A percentile compares a stretch with the other conserved stretches of the same genome.
These are phyloP conservation scores for Eudyptes chrysolophus DNA, from an alignment of 2,113 vertebrate genomes.

Conservation along the genomic window DNA sequence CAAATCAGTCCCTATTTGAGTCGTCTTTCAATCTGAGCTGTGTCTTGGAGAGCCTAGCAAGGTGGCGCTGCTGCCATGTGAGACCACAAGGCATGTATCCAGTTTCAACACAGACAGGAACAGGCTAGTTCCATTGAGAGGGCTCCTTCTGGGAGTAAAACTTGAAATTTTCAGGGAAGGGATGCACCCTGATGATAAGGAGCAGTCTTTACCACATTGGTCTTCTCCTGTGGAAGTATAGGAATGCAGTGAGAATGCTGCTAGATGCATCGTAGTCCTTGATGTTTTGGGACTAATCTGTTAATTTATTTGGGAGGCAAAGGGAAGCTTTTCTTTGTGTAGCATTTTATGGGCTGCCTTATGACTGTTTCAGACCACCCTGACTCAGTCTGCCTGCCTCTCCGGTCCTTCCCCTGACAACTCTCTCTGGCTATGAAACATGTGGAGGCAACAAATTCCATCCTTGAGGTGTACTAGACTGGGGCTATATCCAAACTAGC, in stretches of 20 bases:
- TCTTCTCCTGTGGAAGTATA: neutral
- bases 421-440: neutral
- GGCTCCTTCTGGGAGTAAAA: neutral
- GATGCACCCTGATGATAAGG: neutral
- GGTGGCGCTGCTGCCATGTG: neutral
- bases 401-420: neutral
- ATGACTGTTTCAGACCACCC: neutral
- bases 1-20: neutral
- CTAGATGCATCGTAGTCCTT: neutral
- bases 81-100: neutral
- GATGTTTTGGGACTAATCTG: neutral
- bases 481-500: neutral
- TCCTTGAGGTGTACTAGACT: neutral
- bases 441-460: slow-evolving; percentile 7
- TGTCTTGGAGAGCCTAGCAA: neutral
- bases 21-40: neutral
- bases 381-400: neutral
- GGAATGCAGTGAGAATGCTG: neutral
- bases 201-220: neutral
- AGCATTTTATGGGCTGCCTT: neutral
- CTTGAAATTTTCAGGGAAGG: neutral
- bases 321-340: neutral
- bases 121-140: neutral
- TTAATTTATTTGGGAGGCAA: neutral
- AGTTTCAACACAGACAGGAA: neutral